A percentile compares a stretch with the other conserved stretches of the same genome.
These are phyloP conservation scores for Triplophysa tibetana DNA, from an alignment of 2,113 vertebrate genomes.

Conservation along the genomic window DNA sequence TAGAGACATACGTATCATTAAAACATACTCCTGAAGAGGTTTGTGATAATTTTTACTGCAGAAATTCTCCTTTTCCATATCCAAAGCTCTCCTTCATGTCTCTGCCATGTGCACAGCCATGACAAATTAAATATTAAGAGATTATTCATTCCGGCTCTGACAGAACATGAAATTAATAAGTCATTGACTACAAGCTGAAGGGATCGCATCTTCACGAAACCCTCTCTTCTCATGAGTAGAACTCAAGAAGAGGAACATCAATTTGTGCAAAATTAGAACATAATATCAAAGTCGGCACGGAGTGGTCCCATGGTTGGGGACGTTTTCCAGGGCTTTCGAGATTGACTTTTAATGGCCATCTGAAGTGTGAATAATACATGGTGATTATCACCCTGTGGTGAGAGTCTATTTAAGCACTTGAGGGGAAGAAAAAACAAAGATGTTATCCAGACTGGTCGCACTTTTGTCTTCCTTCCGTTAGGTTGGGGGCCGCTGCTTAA, in stretches of 20 bases:
- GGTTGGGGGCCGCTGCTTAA: background rate
- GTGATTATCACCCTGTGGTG: constrained; percentile 55
- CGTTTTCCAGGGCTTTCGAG: constrained; percentile 39
- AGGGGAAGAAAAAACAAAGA: constrained; percentile 42
- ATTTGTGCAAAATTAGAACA: constrained; percentile 38
- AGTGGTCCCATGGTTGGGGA: constrained; percentile 25
- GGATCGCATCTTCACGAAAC: constrained; percentile 55
- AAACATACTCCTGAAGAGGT: constrained; percentile 15
- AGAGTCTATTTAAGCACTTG: constrained; percentile 54
- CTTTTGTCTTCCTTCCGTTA: constrained; percentile 20
- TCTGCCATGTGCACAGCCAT: constrained; percentile 60
- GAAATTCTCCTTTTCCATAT: constrained; percentile 5
- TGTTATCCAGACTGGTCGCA: background rate
- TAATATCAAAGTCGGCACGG: constrained; percentile 23
- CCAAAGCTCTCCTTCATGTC: constrained; percentile 38
- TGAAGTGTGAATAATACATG: constrained; percentile 56
- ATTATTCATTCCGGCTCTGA: constrained; percentile 65
- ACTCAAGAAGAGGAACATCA: constrained; percentile 26
- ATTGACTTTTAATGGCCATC: constrained; percentile 58
- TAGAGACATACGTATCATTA: constrained; percentile 6
- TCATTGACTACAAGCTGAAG: constrained; percentile 59
- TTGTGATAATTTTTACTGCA: constrained; percentile 6
- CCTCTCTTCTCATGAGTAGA: constrained; percentile 3
- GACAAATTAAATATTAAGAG: constrained; percentile 71
- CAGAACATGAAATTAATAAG: constrained; percentile 70